Evolutionary conservation across 2,888 invertebrate species (phyloP), one percentile per base, ranked within the genome.

Genomic region (Magallana nippona): DNA sequence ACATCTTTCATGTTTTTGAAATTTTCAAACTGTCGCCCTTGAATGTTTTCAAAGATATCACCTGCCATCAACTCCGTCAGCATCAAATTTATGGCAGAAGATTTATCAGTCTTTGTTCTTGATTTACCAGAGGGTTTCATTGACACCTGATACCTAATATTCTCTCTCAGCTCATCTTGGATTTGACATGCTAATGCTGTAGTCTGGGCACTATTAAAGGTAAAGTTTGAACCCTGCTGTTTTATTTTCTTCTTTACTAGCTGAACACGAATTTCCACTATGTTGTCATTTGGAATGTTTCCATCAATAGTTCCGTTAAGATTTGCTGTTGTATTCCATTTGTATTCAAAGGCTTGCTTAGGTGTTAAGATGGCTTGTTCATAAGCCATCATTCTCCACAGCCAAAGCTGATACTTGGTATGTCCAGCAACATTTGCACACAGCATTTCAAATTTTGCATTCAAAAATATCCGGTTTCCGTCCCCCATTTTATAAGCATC

Each of bases 241-340:
- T 44, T 44, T 44, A 44, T 44, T 44, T 44, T 44, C 44, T 44
- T 44, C 44, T 44, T 44, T 44, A 44, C 44, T 10, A 44, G 44
- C 44, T 44, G 78, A 1, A 85, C 82, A 55, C 82, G 80, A 5
- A 85, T 11, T 77, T 85, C 85, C 55, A 85, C 82, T 0, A 55
- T 77, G 32, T 80, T 82, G 57, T 85, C 85, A 83, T 85, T 85
- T 22, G 85, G 85, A 80, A 85, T 85, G 19, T 83, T 83, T n/a
- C 78, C 81, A 13, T 13, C 5, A 55, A 81, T 60, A 15, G 83
- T 83, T 11, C 83, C 81, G 63, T 83, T 81, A 15, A 85, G 63
- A 63, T 85, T 85, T 22, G 82, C 82, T 11, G 79, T 82, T 78
- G 78, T 79, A 55, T 84, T 84, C 84, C 84, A 84, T 22, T 79